phyloP scores from a whole-genome alignment of 1,140 invertebrate species.

The Bicyclus anynana region DNA sequence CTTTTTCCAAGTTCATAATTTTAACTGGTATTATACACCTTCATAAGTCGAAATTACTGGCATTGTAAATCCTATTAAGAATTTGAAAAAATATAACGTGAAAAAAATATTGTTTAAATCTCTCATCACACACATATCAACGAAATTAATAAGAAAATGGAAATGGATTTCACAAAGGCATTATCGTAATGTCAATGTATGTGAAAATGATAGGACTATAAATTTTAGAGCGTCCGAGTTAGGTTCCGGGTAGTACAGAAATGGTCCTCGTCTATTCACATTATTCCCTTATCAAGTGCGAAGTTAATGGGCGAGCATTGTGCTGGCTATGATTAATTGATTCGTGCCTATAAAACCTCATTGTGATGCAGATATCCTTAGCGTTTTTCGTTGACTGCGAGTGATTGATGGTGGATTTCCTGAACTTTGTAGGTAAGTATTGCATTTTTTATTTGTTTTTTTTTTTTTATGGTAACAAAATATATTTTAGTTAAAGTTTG shows the following conservation, averaged over 20 bases:
- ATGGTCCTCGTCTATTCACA: slow-evolving; percentile 48
- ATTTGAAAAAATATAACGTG: too few species aligned
- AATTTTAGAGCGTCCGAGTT: slow-evolving; percentile 35
- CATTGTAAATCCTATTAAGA: too few species aligned
- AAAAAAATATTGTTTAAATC: too few species aligned
- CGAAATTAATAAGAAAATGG: neutral
- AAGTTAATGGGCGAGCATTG: slow-evolving; percentile 69
- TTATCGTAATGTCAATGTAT: slow-evolving; percentile 37
- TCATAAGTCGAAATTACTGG: too few species aligned
- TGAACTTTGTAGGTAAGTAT: neutral
- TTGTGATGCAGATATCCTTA: slow-evolving; percentile 65
- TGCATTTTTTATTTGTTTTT: slow-evolving; percentile 6
- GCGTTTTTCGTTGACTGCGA: slow-evolving; percentile 55
- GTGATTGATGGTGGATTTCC: slow-evolving; percentile 44
- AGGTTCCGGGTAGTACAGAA: slow-evolving; percentile 47
- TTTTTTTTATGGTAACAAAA: neutral
- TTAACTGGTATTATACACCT: too few species aligned
- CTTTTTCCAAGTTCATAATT: too few species aligned
- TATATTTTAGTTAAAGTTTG: too few species aligned
- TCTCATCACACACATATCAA: neutral
- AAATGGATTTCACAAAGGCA: slow-evolving; percentile 26
- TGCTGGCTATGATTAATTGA: slow-evolving; percentile 68
- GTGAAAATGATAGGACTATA: slow-evolving; percentile 40
- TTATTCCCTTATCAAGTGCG: slow-evolving; percentile 67
- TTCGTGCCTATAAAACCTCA: slow-evolving; percentile 50